These are phyloP conservation scores for Gymnocypris eckloni DNA, from an alignment of 2,797 vertebrate genomes.

Conservation along the genomic window DNA sequence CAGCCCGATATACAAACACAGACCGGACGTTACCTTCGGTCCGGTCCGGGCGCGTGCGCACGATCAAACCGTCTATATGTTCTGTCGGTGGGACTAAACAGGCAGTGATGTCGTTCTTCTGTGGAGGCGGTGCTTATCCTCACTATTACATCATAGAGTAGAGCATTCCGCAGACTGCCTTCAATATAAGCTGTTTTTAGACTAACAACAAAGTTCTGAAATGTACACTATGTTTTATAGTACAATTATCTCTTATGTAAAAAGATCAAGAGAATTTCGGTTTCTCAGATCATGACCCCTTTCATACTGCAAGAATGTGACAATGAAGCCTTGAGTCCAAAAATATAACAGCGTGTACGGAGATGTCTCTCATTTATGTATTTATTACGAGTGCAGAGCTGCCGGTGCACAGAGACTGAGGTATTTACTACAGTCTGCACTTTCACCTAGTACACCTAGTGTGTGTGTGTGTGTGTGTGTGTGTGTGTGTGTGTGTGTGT, in stretches of 20 bases:
- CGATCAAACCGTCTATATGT: too few species aligned
- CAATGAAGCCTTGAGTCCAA: neutral
- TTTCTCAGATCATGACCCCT: neutral
- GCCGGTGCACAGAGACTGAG: constrained; percentile 56
- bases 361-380: constrained; percentile 52
- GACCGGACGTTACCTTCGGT: too few species aligned
- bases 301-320: neutral
- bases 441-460: neutral
- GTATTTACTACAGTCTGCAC: constrained; percentile 30
- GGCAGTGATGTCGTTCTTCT: too few species aligned
- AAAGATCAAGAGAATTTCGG: neutral
- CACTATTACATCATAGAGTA: neutral
- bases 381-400: constrained; percentile 69
- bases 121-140: neutral
- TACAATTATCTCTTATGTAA: neutral
- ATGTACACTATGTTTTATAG: neutral
- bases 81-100: too few species aligned
- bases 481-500: too few species aligned
- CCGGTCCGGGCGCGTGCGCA: too few species aligned
- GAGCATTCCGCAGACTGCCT: too few species aligned
- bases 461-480: neutral
- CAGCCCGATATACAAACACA: too few species aligned
- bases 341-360: neutral
- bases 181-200: neutral
- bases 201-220: neutral